Percentiles rank a stretch among this genome's conserved stretches.
These are phyloP conservation scores for Volucella zonaria DNA, from an alignment of 2,888 invertebrate genomes.

Conservation along the genomic window DNA sequence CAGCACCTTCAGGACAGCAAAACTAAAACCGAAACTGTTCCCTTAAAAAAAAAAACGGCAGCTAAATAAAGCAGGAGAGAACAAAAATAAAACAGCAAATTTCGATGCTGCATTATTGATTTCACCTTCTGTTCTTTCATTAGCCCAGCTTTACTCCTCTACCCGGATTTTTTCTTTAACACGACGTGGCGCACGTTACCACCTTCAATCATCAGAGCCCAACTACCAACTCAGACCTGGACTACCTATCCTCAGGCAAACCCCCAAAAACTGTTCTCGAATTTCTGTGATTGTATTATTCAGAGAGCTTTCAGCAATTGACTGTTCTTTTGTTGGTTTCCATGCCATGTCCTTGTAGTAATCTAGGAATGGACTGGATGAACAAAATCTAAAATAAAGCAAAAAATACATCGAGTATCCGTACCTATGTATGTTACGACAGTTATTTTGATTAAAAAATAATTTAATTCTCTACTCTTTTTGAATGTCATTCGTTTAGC, in stretches of 20 bases:
- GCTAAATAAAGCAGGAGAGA: too few relatives aligned
- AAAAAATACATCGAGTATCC: slow-evolving; percentile 4
- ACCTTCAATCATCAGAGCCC: slow-evolving; percentile 38
- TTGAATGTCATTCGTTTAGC: slow-evolving; percentile 41
- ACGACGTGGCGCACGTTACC: slow-evolving; percentile 50
- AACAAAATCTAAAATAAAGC: neutral
- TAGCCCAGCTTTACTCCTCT: slow-evolving; percentile 28
- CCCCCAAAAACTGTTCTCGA: slow-evolving; percentile 25
- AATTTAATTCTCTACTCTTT: slow-evolving; percentile 67
- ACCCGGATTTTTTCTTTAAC: slow-evolving; percentile 14
- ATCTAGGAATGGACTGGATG: slow-evolving; percentile 31
- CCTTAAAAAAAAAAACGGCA: slow-evolving; percentile 3
- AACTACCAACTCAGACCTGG: neutral
- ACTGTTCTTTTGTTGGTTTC: slow-evolving; percentile 68
- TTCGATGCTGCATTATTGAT: slow-evolving; percentile 70
- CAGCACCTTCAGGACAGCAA: slow-evolving; percentile 24
- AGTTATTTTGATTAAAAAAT: slow-evolving; percentile 74
- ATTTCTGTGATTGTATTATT: slow-evolving; percentile 63
- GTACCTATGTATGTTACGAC: slow-evolving; percentile 65
- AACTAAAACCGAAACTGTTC: slow-evolving; percentile 48
- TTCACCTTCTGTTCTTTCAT: slow-evolving; percentile 69
- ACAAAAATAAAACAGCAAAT: slow-evolving; percentile 34
- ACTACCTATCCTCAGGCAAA: neutral
- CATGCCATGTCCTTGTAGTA: slow-evolving; percentile 32
- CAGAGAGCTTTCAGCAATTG: slow-evolving; percentile 70